Base-by-base conservation (phyloP, 2,888 invertebrate species). In the Papilio elwesi region DNA sequence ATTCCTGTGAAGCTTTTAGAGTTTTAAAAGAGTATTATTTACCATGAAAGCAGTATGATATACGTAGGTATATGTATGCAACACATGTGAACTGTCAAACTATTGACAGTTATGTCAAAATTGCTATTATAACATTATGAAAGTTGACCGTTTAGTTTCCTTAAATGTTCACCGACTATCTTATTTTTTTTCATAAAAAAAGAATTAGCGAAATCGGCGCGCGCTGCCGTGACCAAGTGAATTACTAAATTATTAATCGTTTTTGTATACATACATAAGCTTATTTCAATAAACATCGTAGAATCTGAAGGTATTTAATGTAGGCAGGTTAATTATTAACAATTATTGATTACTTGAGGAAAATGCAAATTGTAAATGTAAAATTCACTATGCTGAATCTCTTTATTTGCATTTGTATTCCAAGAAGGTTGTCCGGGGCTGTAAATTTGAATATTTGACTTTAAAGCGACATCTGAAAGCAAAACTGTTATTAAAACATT, bases 321-420 rank as follows among this genome's bases (percentile, higher is more conserved):
- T 10, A 48, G 26, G 26, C 26, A 26, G 36, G n/a, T 38, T 59
- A 59, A 65, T 51, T 26, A 26, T 51, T 36, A 10, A 51, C 13
- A 36, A 6, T 26, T 52, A 52, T 13, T 38, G n/a, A 36, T 38
- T 51, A 26, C 51, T 26, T 11, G 8, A n/a, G n/a, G 13, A 51
- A 52, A 66, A 65, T 49, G 49, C 11, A 65, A 57, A 57, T 57
- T n/a, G n/a, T 9, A 59, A 59, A 59, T 59, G 38, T n/a, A n/a
- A 66, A 66, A 51, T 51, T 49, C 6, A 51, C 26, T 53, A 67
- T 16, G 12, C 48, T 55, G 15, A 15, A 55, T 26, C 0, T 16
- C 43, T 68, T 55, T 48, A 55, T 68, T 55, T 48, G 48, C 48
- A 55, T 68, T 68, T 47, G 36, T 15, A 36, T 16, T 49, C 49